phyloP scores from a whole-genome alignment of 2,888 invertebrate genomes.

The Sisyra nigra region DNA sequence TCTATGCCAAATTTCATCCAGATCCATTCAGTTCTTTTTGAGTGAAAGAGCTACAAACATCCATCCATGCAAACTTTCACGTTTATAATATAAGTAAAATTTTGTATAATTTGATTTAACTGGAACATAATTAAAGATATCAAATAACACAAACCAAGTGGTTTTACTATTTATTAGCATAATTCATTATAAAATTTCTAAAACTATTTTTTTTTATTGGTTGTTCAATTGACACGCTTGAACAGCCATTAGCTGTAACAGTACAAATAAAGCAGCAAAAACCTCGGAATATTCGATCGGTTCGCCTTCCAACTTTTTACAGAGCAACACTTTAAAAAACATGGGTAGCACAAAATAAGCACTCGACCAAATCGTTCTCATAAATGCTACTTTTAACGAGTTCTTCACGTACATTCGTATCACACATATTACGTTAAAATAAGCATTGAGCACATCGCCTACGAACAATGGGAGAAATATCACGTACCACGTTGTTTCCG shows the following conservation, averaged over 20 bases:
- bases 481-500: constrained; percentile 61
- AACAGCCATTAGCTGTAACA: constrained; percentile 78
- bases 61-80: too few relatives aligned
- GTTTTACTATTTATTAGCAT: not conserved
- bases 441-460: constrained; percentile 82
- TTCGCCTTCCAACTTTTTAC: constrained; percentile 71
- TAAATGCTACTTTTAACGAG: constrained; percentile 59
- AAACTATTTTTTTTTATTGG: constrained; percentile 15
- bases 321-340: constrained; percentile 81
- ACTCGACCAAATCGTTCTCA: constrained; percentile 70
- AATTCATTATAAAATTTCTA: not conserved
- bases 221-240: constrained; percentile 78
- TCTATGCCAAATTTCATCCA: too few relatives aligned
- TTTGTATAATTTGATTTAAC: too few relatives aligned
- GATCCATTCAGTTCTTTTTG: too few relatives aligned
- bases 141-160: not conserved
- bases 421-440: constrained; percentile 89
- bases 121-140: too few relatives aligned
- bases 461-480: constrained; percentile 85
- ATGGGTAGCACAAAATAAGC: constrained; percentile 70
- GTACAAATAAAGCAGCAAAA: constrained; percentile 78
- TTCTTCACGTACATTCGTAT: constrained; percentile 79
- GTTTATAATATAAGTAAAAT: too few relatives aligned
- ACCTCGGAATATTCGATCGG: constrained; percentile 81
- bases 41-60: too few relatives aligned